A percentile compares a stretch with the other conserved stretches of the same genome.
Evolutionary conservation across 2,113 vertebrate genomes (phyloP).

Genomic region (Aramus guarauna): DNA sequence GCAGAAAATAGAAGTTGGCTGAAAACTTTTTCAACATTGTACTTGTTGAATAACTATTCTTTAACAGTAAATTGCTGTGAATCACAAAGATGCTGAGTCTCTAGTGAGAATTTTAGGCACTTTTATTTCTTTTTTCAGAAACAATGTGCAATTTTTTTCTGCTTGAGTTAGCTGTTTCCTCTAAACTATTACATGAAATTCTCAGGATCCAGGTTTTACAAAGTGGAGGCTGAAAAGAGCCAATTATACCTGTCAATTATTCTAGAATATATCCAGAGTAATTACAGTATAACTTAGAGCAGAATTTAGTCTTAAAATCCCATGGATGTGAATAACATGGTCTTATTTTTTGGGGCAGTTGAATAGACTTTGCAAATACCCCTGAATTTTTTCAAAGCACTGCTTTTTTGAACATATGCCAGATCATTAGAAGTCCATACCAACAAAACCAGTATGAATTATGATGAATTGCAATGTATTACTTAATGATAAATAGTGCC

Average conservation of each 20-base stretch:
- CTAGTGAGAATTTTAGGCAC: neutral
- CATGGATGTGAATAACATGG: neutral
- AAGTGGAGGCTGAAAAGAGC: neutral
- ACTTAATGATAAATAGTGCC: conserved; percentile 11
- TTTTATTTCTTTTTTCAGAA: neutral
- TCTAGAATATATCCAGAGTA: neutral
- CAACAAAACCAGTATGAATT: neutral
- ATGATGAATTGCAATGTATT: conserved; percentile 6
- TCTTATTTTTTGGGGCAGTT: neutral
- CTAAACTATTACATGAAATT: neutral
- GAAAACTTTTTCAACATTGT: neutral
- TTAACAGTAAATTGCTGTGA: neutral
- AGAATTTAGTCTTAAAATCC: neutral
- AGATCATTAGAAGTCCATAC: neutral
- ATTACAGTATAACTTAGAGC: neutral
- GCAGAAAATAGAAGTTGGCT: neutral
- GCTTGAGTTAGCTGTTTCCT: neutral
- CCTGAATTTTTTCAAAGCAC: neutral
- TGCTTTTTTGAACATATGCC: neutral
- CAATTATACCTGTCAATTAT: neutral
- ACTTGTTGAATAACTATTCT: neutral
- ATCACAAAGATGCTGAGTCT: neutral
- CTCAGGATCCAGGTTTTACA: neutral
- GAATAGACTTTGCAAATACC: neutral
- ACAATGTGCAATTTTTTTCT: neutral